Conservation (phyloP, 2,888 invertebrate species). For the Coecobrya sp. region DNA sequence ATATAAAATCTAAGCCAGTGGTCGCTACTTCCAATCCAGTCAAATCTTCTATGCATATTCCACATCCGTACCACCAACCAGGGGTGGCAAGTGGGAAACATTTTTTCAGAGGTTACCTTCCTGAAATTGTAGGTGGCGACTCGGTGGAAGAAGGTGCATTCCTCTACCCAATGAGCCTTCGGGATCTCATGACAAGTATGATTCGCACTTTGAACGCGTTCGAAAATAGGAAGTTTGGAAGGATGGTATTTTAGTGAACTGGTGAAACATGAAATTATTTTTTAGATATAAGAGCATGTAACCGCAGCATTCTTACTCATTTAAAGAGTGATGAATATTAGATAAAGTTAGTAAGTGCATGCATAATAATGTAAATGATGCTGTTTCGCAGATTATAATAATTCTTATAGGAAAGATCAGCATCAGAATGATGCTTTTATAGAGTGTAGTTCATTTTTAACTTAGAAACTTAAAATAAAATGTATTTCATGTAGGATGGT, state of each 20-base stretch:
- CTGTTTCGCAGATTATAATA: not conserved
- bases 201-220: constrained; percentile 63
- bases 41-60: not conserved
- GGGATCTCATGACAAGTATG: constrained; percentile 64
- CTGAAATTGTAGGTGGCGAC: constrained; percentile 44
- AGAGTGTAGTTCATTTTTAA: not conserved
- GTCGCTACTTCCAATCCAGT: constrained; percentile 11
- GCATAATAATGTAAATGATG: too few species aligned
- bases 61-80: not conserved
- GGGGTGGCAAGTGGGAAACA: constrained; percentile 50
- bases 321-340: not conserved
- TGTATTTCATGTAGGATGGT: too few species aligned
- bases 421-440: not conserved
- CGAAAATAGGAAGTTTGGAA: constrained; percentile 62
- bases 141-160: constrained; percentile 56
- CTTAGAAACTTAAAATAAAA: too few species aligned
- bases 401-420: not conserved
- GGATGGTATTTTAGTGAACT: constrained; percentile 49
- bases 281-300: not conserved
- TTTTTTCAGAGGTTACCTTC: constrained; percentile 51
- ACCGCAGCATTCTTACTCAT: not conserved
- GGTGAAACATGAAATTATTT: not conserved
- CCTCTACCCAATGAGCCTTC: constrained; percentile 55
- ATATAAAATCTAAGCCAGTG: constrained; percentile 28
- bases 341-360: too few species aligned